Conservation (phyloP, 2,888 invertebrate genomes). For the Caenorhabditis sp. region DNA sequence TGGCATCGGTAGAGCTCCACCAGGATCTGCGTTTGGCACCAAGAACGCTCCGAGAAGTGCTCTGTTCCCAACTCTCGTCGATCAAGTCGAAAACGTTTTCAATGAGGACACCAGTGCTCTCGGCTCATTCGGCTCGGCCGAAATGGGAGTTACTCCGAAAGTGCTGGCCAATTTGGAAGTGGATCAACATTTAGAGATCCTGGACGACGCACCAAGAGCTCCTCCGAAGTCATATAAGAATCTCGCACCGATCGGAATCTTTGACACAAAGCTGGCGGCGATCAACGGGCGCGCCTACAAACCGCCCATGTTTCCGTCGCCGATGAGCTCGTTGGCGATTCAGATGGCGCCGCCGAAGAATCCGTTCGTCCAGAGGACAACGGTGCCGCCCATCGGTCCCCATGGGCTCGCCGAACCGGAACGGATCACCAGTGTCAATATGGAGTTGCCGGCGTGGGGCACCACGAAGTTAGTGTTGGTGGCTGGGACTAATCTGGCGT, state of each 20-base stretch:
- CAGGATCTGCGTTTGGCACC: conserved; percentile 7
- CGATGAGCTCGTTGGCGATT: conserved; percentile 10
- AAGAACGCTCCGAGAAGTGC: neutral
- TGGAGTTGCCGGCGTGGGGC: conserved; percentile 27
- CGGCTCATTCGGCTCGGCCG: conserved; percentile 29
- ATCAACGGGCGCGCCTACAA: conserved; percentile 29
- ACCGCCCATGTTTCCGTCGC: conserved; percentile 31
- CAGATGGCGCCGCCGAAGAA: conserved; percentile 9
- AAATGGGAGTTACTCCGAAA: too few species aligned
- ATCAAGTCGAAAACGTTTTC: conserved; percentile 29
- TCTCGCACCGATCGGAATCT: conserved; percentile 12
- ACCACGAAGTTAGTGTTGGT: too few species aligned
- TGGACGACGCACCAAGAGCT: conserved; percentile 4
- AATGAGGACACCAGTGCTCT: conserved; percentile 15
- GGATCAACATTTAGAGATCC: conserved; percentile 7
- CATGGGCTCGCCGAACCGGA: conserved; percentile 30
- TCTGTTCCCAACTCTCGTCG: conserved; percentile 14
- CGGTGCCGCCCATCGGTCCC: conserved; percentile 19
- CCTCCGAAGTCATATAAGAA: neutral
- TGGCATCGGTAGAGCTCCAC: conserved; percentile 31
- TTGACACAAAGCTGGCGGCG: conserved; percentile 14
- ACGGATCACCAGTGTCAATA: conserved; percentile 9
- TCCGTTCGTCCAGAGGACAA: conserved; percentile 22
- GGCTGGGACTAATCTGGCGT: too few species aligned
- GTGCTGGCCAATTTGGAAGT: conserved; percentile 1